Base-by-base conservation (phyloP, 92 coral and sea anemone species). In the Umimayanthus kanabou region DNA sequence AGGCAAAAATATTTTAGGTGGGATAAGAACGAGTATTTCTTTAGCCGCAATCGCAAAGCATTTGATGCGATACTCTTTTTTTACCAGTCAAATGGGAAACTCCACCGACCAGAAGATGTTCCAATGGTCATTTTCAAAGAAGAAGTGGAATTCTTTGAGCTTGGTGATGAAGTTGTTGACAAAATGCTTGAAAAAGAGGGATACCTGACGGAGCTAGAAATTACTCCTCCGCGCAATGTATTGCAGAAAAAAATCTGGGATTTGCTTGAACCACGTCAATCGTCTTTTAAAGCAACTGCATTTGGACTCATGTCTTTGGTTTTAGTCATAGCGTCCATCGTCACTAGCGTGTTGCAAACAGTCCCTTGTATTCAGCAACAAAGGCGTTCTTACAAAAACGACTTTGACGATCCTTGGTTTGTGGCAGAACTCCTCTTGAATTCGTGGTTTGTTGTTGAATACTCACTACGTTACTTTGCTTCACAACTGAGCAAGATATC, bases 21-120 rank as follows among this genome's bases (percentile, higher is more conserved):
- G 43, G 75, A 74, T 39, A 80, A 74, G 15, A 61, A 87, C 22
- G 90, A 90, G 55, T 90, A 81, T 69, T 90, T 90, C 77, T 90
- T 90, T 58, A 90, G 87, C 45, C 89, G 90, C n/a, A 90, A 90
- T 81, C 85, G 93, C 53, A 85, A 90, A 81, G 86, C 90, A 25
- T 90, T 90, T 67, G 90, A 90, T 40, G 93, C 90, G 23, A 90
- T 87, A 69, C 85, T 90, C 25, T 90, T 73, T 66, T 90, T 79
- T 39, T 90, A 90, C 77, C 93, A 90, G 65, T 90, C 93, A 18
- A 82, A 87, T 28, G 93, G 93, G 43, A 87, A 85, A 16, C 88
- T 90, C 9, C 85, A 81, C 50, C 80, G 89, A 49, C 93, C 90
- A 9, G 85, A 80, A 9, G 88, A 90, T 79, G 58, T 90, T 20